Conservation (phyloP, 1,140 invertebrate species). For the Bombus soroeensis region DNA sequence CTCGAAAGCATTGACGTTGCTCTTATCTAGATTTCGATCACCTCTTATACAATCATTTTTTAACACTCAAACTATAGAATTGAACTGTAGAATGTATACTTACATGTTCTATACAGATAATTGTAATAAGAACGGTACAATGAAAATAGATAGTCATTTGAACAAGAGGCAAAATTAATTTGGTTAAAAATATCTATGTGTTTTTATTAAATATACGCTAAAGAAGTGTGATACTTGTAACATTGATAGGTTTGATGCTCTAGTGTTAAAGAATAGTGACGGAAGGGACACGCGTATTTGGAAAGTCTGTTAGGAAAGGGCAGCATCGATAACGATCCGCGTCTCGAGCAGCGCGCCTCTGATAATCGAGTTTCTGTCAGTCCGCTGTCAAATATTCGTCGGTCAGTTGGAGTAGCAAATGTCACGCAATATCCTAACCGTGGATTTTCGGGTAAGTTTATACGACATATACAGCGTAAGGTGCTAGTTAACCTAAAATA, state of each 20-base stretch:
- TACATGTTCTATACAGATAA: neutral
- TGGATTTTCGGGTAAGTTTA: neutral
- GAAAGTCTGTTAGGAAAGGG: conserved; percentile 7
- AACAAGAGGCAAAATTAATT: neutral
- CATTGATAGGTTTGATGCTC: neutral
- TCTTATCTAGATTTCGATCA: neutral
- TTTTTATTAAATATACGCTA: neutral
- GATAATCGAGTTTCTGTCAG: conserved; percentile 42
- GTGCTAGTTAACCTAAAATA: neutral
- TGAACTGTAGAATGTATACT: no score
- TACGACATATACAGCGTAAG: neutral
- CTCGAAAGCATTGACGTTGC: neutral
- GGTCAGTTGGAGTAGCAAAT: neutral
- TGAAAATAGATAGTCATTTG: no score
- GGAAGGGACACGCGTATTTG: neutral
- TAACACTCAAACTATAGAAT: neutral
- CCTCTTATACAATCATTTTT: no score
- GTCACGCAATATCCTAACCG: neutral
- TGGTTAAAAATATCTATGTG: neutral
- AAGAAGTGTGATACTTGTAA: neutral
- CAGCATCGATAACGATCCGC: conserved; percentile 53
- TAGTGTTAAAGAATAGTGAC: neutral
- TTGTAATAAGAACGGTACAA: neutral
- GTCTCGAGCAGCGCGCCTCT: neutral
- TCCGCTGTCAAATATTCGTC: conserved; percentile 37